Percentiles rank a stretch among this genome's conserved stretches.
These are phyloP conservation scores for Anthoscopus minutus DNA, from an alignment of 2,113 vertebrate species.

Conservation along the genomic window DNA sequence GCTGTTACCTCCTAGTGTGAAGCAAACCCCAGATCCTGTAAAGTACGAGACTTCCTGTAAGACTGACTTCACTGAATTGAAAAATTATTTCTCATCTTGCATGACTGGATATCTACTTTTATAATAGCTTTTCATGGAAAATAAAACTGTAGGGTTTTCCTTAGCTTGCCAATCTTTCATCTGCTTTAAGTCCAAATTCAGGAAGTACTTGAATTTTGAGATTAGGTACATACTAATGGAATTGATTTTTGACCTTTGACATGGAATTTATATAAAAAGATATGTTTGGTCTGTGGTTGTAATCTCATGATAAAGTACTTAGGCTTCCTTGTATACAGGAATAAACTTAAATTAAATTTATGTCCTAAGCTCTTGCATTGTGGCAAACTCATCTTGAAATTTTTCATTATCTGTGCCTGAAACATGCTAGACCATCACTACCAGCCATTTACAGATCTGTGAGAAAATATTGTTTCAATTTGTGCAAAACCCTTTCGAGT, in stretches of 20 bases:
- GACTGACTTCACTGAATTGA: not conserved
- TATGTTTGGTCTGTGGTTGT: not conserved
- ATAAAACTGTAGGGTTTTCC: not conserved
- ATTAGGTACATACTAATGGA: not conserved
- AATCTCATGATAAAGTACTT: not conserved
- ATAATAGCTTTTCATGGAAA: not conserved
- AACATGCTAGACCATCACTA: not conserved
- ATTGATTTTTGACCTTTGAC: not conserved
- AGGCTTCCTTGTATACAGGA: not conserved
- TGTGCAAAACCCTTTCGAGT: not conserved
- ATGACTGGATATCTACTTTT: not conserved
- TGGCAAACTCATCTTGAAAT: not conserved
- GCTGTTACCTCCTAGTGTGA: not conserved
- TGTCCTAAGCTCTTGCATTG: not conserved
- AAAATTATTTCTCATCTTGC: not conserved
- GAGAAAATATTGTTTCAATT: not conserved
- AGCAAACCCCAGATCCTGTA: not conserved
- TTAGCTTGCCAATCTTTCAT: not conserved
- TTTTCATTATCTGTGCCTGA: not conserved
- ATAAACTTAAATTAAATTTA: not conserved
- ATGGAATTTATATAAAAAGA: not conserved
- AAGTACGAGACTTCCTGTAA: not conserved
- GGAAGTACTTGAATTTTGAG: not conserved
- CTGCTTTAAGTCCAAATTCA: not conserved
- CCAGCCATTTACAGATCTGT: not conserved